These are phyloP conservation scores for Drosophila yooni DNA, from an alignment of 2,888 invertebrate species.

Conservation along the genomic window DNA sequence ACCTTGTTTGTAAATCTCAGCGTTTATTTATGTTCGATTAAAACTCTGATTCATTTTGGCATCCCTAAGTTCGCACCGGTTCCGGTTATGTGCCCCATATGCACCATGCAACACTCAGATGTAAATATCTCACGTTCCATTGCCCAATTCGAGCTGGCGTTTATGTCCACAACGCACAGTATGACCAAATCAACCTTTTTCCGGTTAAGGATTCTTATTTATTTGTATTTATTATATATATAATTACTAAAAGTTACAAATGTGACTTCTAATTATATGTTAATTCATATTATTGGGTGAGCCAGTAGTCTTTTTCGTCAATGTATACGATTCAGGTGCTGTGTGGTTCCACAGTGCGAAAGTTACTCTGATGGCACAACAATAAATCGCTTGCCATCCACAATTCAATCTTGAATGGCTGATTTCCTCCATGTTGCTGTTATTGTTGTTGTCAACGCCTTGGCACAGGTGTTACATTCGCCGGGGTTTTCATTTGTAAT, in stretches of 20 bases:
- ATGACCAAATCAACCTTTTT: neutral
- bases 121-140: constrained; percentile 45
- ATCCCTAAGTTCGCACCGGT: constrained; percentile 10
- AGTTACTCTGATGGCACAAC: constrained; percentile 62
- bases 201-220: neutral
- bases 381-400: constrained; percentile 52
- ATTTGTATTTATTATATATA: neutral
- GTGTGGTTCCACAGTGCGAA: constrained; percentile 27
- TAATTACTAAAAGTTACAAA: neutral
- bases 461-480: constrained; percentile 66
- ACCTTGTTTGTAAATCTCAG: constrained; percentile 56
- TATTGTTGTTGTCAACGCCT: constrained; percentile 59
- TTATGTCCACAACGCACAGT: constrained; percentile 34
- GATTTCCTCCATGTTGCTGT: constrained; percentile 40
- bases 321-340: neutral
- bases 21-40: constrained; percentile 77
- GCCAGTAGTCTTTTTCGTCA: neutral
- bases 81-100: constrained; percentile 11
- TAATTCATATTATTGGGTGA: neutral
- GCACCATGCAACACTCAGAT: constrained; percentile 31
- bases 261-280: neutral
- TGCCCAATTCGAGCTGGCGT: constrained; percentile 53
- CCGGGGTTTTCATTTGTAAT: constrained; percentile 46
- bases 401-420: constrained; percentile 37
- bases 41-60: constrained; percentile 75